Evolutionary conservation across 2,888 invertebrate species (phyloP).

Genomic region (Rhabditoides inermis): DNA sequence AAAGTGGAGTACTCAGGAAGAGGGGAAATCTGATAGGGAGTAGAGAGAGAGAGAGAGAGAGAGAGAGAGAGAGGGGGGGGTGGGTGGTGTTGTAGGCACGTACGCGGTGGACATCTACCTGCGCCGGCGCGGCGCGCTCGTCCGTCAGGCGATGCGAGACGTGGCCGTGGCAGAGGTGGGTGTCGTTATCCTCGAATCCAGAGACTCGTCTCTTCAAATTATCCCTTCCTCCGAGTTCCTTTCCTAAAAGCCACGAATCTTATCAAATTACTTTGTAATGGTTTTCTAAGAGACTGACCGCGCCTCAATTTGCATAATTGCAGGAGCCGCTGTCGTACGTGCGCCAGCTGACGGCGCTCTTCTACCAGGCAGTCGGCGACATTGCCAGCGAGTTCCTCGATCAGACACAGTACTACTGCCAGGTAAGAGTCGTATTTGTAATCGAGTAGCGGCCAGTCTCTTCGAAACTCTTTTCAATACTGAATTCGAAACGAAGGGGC

Average conservation of each 20-base stretch:
- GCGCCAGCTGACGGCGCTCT: conserved; percentile 28
- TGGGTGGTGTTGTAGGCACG: conserved; percentile 16
- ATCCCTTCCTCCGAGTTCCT: too few relatives aligned
- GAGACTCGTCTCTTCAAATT: conserved; percentile 12
- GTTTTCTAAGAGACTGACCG: too few relatives aligned
- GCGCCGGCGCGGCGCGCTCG: conserved; percentile 15
- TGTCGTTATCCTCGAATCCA: too few relatives aligned
- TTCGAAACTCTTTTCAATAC: neutral
- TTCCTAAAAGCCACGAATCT: neutral
- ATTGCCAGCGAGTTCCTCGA: conserved; percentile 35
- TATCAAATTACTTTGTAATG: too few relatives aligned
- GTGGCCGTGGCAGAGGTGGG: conserved; percentile 31
- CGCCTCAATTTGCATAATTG: too few relatives aligned
- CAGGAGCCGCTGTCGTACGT: conserved; percentile 48
- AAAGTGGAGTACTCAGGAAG: neutral
- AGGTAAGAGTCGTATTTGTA: too few relatives aligned
- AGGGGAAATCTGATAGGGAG: neutral
- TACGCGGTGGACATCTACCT: conserved; percentile 49
- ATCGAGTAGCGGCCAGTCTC: too few relatives aligned
- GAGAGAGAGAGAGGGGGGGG: neutral
- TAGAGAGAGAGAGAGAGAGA: neutral
- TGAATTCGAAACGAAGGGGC: too few relatives aligned
- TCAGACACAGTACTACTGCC: conserved; percentile 35
- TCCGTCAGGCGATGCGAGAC: conserved; percentile 28
- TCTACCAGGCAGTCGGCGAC: conserved; percentile 37